phyloP scores from a whole-genome alignment of 2,888 invertebrate species.

The Drosophila subquinaria region DNA sequence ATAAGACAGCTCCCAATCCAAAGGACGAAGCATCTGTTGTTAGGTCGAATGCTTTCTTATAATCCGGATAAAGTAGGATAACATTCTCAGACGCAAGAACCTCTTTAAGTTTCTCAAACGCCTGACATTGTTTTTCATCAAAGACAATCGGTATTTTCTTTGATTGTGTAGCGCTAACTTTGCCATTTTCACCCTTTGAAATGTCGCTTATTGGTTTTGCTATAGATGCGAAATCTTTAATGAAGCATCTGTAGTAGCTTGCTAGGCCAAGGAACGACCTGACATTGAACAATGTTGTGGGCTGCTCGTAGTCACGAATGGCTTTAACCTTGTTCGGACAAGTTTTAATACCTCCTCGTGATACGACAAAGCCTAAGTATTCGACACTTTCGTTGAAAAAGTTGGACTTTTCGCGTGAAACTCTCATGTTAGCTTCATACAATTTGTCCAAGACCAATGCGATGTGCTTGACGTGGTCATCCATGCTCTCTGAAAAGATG shows the following conservation, averaged over 20 bases:
- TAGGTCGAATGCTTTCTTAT: no score
- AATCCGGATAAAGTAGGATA: no score
- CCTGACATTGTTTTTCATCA: no score
- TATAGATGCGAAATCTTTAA: background rate
- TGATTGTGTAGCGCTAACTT: no score
- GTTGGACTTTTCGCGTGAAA: slow-evolving; percentile 9
- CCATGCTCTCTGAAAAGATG: slow-evolving; percentile 3
- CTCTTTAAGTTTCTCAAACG: no score
- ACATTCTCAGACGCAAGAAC: no score
- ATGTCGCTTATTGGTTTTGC: background rate
- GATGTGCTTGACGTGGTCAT: background rate
- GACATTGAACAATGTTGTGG: no score
- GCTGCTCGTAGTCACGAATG: no score
- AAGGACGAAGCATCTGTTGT: no score
- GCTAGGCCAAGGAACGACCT: background rate
- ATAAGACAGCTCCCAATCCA: no score
- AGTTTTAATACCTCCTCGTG: background rate
- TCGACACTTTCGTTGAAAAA: slow-evolving; percentile 9
- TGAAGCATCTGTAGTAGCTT: background rate
- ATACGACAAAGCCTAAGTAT: slow-evolving; percentile 12
- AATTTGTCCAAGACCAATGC: slow-evolving; percentile 8
- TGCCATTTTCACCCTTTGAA: no score
- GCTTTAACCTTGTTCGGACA: background rate
- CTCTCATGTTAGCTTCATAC: slow-evolving; percentile 13
- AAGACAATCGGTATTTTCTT: no score